Base-by-base conservation (phyloP, 2,888 invertebrate genomes). In the Hydroisotoma schaefferi region DNA sequence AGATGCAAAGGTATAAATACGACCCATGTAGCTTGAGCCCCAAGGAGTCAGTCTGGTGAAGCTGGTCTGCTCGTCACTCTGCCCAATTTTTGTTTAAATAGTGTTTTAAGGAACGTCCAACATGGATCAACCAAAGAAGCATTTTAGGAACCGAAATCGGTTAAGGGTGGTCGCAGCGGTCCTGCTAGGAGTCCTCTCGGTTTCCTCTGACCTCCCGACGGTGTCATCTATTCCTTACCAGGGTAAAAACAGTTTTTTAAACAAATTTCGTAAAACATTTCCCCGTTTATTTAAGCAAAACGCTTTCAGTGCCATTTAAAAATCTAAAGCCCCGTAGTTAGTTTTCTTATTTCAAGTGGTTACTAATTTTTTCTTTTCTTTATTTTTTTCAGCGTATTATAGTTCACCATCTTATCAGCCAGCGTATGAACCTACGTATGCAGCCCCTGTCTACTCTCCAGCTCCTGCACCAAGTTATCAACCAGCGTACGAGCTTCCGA, bases 41-140 rank as follows among this genome's bases (percentile, higher is more conserved):
- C 29, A 51, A 63, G 62, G 63, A 67, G 67, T 67, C 61, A 67
- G 67, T 67, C 63, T 63, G 63, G 61, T 61, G 63, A 67, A 61
- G 46, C 61, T 61, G 61, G 67, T 59, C 63, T 67, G 67, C 63
- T 66, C 63, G 46, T 57, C 67, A 55, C 66, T 46, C 46, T 46
- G 46, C 46, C 46, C 23, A 46, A 23, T 46, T 46, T 46, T 23
- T 6, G 12, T 6, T 46, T 46, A 18, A 46, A 46, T 4, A 12
- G 22, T 46, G 12, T 46, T 18, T 46, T n/a, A 8, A 23, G 22
- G n/a, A n/a, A n/a, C n/a, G 18, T 54, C 40, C 40, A 40, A 18
- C 40, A 40, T 40, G 40, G 8, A 5, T 6, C 6, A 33, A 6
- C 33, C 8, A 33, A 33, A 10, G 15, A 33, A 10, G 40, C 15